Percentiles rank a stretch among this genome's conserved stretches.
Conservation (phyloP, 2,888 invertebrate species). For the Morpho achilles region DNA sequence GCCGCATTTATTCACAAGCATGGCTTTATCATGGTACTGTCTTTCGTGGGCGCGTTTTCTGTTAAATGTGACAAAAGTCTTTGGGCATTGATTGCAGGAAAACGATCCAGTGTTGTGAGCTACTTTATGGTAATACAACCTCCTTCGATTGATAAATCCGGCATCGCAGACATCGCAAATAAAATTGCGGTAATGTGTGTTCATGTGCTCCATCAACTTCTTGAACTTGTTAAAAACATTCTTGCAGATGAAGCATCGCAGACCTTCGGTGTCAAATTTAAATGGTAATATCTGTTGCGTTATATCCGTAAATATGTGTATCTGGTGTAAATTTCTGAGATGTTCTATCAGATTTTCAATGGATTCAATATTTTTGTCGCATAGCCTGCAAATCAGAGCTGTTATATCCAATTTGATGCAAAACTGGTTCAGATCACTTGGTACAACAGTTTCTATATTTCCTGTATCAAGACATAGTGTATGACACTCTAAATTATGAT, state of each 20-base stretch:
- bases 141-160: slow-evolving; percentile 54
- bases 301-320: slow-evolving; percentile 37
- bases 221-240: slow-evolving; percentile 65
- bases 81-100: slow-evolving; percentile 43
- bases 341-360: slow-evolving; percentile 38
- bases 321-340: slow-evolving; percentile 36
- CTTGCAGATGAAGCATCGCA: slow-evolving; percentile 58
- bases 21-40: slow-evolving; percentile 27
- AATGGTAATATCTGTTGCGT: slow-evolving; percentile 52
- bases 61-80: slow-evolving; percentile 35
- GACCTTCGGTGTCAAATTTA: slow-evolving; percentile 41
- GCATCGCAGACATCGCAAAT: slow-evolving; percentile 65
- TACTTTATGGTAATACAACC: slow-evolving; percentile 25
- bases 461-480: slow-evolving; percentile 25
- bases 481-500: slow-evolving; percentile 35
- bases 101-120: slow-evolving; percentile 42
- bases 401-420: slow-evolving; percentile 48
- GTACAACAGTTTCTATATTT: slow-evolving; percentile 30
- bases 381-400: slow-evolving; percentile 40
- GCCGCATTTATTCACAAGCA: slow-evolving; percentile 39
- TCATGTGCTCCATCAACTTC: slow-evolving; percentile 64
- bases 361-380: slow-evolving; percentile 33
- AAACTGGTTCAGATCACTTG: slow-evolving; percentile 26
- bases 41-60: slow-evolving; percentile 30
- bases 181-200: slow-evolving; percentile 61